phyloP scores from a whole-genome alignment of 1,140 invertebrate genomes.

The Neuroterus valhalla region DNA sequence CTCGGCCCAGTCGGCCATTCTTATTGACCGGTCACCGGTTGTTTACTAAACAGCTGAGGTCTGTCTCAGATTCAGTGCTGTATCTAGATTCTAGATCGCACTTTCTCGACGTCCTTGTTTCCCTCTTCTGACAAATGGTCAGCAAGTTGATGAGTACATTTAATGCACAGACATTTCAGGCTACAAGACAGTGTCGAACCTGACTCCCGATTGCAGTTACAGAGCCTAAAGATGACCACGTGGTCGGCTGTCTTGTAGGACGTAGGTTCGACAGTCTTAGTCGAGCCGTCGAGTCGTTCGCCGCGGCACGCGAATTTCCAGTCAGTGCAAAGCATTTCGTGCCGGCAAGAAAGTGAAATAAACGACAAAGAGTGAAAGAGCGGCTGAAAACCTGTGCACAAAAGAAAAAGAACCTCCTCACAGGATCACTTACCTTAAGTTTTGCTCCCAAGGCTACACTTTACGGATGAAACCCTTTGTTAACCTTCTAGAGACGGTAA shows the following conservation, averaged over 20 bases:
- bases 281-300: conserved; percentile 57
- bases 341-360: not conserved
- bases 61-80: no score
- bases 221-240: conserved; percentile 59
- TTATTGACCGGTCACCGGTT: no score
- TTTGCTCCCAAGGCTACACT: conserved; percentile 12
- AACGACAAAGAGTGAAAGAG: conserved; percentile 1
- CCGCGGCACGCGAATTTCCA: conserved; percentile 47
- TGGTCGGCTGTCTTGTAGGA: conserved; percentile 50
- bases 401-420: conserved; percentile 17
- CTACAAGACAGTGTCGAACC: not conserved
- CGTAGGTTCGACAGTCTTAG: conserved; percentile 60
- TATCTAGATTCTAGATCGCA: no score
- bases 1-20: no score
- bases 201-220: not conserved
- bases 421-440: not conserved
- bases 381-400: not conserved
- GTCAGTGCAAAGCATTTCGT: conserved; percentile 38
- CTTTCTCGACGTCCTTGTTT: no score
- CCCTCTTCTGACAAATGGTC: no score
- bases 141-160: no score
- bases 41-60: no score
- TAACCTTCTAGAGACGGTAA: conserved; percentile 8
- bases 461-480: conserved; percentile 28
- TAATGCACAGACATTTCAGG: not conserved